Evolutionary conservation across 37 sponge, comb jelly and placozoan genomes (phyloP), one percentile per base, ranked within the genome.

Genomic region (Chondrosia reniformis): DNA sequence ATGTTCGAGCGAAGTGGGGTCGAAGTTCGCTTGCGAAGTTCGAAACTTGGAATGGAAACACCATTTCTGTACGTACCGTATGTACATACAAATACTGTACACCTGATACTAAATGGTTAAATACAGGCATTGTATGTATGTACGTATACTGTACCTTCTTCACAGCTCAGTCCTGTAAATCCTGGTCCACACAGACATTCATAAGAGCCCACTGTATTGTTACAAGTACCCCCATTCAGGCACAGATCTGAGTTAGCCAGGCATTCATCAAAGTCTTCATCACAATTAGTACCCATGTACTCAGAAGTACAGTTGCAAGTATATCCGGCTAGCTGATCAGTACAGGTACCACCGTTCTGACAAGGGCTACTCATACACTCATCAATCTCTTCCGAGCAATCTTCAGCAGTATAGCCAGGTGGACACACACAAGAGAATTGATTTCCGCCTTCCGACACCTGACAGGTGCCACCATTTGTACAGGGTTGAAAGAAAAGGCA

Each of bases 371-470:
- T 13, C 38, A 55, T 1, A 76, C 77, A 76, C 30, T 49, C 55
- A 55, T 55, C 58, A 31, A 38, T 57, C 27, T 76, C 55, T 3
- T 6, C 33, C 66, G 28, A 32, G 33, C 66, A 64, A 19, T 30
- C 5, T 6, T 27, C 3, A 2, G n/a, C 40, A 76, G 33, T 78
- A 71, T 72, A 91, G 46, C 88, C 88, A 28, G 58, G 22, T 15
- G 32, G 19, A 78, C 92, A 91, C 6, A 9, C n/a, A 39, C 87
- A 87, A 37, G 67, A 44, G 62, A 78, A 87, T n/a, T 28, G 27
- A n/a, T 33, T 32, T 13, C 77, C 54, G 28, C 17, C 58, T 24
- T 84, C 79, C 25, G 74, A 57, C n/a, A n/a, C n/a, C n/a, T n/a
- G n/a, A 67, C 84, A 84, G n/a, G 67, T 77, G 27, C 82, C 82